phyloP scores from a whole-genome alignment of 2,113 vertebrate species.

The Indicator indicator region DNA sequence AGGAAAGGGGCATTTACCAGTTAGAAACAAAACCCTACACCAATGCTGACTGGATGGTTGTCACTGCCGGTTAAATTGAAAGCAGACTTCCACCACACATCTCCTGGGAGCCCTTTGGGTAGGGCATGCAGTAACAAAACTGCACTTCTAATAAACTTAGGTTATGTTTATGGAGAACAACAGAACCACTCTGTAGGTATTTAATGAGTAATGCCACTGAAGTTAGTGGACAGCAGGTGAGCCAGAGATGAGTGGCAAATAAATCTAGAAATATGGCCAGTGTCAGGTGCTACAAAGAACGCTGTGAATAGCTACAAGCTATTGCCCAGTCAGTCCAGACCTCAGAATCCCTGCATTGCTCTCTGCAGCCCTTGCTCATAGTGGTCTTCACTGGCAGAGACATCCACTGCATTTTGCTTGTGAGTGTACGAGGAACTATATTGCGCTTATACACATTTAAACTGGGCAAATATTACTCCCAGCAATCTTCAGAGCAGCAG shows the following conservation, averaged over 20 bases:
- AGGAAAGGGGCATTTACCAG: accelerated
- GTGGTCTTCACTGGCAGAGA: constrained; percentile 24
- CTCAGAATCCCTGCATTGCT: accelerated
- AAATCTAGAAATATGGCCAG: accelerated
- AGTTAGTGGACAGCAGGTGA: accelerated
- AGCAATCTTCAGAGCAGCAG: background rate
- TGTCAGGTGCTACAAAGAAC: background rate
- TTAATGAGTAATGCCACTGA: background rate
- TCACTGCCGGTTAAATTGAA: background rate
- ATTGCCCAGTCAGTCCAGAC: background rate
- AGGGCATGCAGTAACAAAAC: background rate
- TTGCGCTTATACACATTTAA: background rate
- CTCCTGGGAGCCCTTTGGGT: background rate
- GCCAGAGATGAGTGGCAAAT: too few species aligned
- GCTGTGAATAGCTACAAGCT: background rate
- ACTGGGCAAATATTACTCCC: background rate
- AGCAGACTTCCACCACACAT: background rate
- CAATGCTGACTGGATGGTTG: accelerated
- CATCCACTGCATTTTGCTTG: background rate
- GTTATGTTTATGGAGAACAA: background rate
- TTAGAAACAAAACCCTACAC: background rate
- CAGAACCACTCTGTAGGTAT: background rate
- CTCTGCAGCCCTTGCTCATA: constrained; percentile 8
- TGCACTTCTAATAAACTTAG: background rate
- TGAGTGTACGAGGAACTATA: background rate